These are phyloP conservation scores for Geopemphigus sp. DNA, from an alignment of 1,140 invertebrate species.

Conservation along the genomic window DNA sequence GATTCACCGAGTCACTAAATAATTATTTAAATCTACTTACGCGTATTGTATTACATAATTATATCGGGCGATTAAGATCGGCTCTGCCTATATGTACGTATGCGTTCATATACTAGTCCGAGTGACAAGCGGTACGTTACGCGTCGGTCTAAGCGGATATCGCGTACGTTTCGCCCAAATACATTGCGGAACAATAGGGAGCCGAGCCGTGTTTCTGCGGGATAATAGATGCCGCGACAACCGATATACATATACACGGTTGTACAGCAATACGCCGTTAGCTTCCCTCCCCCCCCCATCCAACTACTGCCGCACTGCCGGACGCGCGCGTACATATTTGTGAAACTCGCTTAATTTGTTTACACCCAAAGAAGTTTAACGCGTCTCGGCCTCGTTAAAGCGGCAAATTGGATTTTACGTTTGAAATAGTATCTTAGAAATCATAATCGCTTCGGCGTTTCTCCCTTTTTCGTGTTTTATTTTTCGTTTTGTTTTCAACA, in stretches of 20 bases:
- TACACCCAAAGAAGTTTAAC: conserved; percentile 11
- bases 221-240: neutral
- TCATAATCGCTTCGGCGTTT: neutral
- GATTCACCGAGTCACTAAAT: neutral
- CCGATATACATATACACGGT: too few species aligned
- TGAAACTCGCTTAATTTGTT: conserved; percentile 27
- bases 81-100: too few species aligned
- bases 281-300: too few species aligned
- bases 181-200: neutral
- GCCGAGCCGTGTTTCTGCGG: neutral
- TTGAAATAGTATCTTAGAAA: conserved; percentile 24
- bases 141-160: neutral
- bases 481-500: neutral
- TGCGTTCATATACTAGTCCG: too few species aligned
- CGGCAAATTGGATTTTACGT: conserved; percentile 20
- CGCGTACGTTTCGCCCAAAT: neutral
- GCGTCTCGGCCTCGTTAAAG: neutral
- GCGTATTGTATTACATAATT: too few species aligned
- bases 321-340: neutral
- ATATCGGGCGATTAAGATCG: too few species aligned
- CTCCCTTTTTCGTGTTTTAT: too few species aligned
- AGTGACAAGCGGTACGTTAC: conserved; percentile 6
- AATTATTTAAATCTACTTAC: conserved; percentile 2
- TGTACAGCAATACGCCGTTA: too few species aligned
- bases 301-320: too few species aligned